These are phyloP conservation scores for Trichonephila inaurata DNA, from an alignment of 1,140 invertebrate species.

Conservation along the genomic window DNA sequence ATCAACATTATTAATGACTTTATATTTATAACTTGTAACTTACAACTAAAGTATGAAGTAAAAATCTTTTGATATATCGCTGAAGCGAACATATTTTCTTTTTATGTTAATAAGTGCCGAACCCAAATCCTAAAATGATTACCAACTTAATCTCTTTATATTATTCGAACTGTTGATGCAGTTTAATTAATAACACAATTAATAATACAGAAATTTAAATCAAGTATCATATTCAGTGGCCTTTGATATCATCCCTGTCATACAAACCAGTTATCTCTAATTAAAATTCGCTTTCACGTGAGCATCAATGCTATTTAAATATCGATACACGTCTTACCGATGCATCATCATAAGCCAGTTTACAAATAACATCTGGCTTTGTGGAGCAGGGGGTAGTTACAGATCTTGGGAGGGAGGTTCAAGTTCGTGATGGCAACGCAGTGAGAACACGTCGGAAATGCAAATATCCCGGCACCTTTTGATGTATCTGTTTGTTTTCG, in stretches of 20 bases:
- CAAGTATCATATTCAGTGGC: background rate
- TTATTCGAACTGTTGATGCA: background rate
- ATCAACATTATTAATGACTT: no score
- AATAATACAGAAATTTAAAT: background rate
- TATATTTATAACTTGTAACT: no score
- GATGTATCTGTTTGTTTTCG: conserved; percentile 73
- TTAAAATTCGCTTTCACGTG: conserved; percentile 47
- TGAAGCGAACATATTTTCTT: no score
- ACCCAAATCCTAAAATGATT: no score
- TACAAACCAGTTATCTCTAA: conserved; percentile 10
- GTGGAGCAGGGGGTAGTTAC: background rate
- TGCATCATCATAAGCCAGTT: conserved; percentile 65
- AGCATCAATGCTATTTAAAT: conserved; percentile 27
- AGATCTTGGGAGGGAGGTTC: background rate
- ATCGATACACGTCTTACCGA: conserved; percentile 40
- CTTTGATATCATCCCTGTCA: background rate
- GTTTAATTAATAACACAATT: conserved; percentile 4
- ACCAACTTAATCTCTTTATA: background rate
- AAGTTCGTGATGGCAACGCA: background rate
- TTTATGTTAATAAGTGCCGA: no score
- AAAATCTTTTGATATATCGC: no score
- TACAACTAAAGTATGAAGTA: no score
- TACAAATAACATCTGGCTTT: conserved; percentile 55
- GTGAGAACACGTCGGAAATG: conserved; percentile 61
- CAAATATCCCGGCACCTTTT: conserved; percentile 72